These are phyloP conservation scores for Brachyhypopomus occidentalis DNA, from an alignment of 2,113 vertebrate species.

Conservation along the genomic window DNA sequence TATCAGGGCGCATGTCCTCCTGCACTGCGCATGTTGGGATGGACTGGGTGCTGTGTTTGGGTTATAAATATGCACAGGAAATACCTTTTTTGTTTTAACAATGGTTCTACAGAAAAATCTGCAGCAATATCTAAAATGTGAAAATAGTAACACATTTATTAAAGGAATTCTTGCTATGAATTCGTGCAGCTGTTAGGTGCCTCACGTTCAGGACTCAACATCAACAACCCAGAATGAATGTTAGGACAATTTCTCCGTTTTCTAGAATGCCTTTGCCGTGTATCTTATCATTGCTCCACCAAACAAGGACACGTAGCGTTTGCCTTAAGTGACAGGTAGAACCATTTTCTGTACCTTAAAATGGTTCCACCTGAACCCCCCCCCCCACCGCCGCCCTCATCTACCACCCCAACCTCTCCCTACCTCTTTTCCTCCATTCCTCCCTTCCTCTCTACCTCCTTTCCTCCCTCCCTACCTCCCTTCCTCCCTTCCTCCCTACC, in stretches of 20 bases:
- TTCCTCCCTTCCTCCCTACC: not conserved
- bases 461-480: not conserved
- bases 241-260: not conserved
- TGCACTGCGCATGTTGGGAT: too few species aligned
- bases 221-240: not conserved
- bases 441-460: too few species aligned
- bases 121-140: not conserved
- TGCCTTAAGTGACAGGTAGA: too few species aligned
- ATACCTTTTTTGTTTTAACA: too few species aligned
- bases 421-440: not conserved
- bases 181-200: not conserved
- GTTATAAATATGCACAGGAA: too few species aligned
- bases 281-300: not conserved
- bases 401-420: not conserved
- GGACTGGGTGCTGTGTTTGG: too few species aligned
- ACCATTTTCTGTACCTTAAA: not conserved
- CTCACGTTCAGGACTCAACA: conserved; percentile 3
- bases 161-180: not conserved
- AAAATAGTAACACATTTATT: conserved; percentile 23
- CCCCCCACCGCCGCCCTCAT: too few species aligned
- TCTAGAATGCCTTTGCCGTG: not conserved
- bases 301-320: not conserved
- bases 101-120: too few species aligned
- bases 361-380: not conserved
- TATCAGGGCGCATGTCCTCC: conserved; percentile 25